A percentile compares a stretch with the other conserved stretches of the same genome.
Evolutionary conservation across 2,888 invertebrate genomes (phyloP).

Genomic region (Phragmatobia fuliginosa): DNA sequence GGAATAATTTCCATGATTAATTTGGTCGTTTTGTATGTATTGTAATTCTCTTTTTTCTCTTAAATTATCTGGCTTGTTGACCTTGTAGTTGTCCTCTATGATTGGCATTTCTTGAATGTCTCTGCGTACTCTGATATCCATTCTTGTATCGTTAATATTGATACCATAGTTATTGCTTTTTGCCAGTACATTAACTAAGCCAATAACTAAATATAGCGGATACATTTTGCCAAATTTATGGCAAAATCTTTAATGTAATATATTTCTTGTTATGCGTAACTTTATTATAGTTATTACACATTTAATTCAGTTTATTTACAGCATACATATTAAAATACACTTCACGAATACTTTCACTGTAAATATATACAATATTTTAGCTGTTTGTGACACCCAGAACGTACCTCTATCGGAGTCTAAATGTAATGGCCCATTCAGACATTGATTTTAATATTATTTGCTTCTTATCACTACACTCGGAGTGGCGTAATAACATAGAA

Average conservation of each 20-base stretch:
- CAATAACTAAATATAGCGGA: slow-evolving; percentile 29
- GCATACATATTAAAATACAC: neutral
- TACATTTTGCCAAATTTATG: slow-evolving; percentile 23
- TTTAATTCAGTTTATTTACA: neutral
- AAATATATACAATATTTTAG: too few relatives aligned
- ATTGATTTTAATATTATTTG: neutral
- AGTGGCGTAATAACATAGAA: neutral
- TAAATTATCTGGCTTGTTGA: slow-evolving; percentile 2
- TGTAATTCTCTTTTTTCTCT: slow-evolving; percentile 22
- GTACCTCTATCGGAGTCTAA: neutral
- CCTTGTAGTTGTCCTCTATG: neutral
- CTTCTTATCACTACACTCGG: neutral
- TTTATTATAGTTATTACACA: neutral
- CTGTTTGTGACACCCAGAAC: too few relatives aligned
- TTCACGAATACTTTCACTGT: neutral
- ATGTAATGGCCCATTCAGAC: neutral
- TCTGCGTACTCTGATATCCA: slow-evolving; percentile 54
- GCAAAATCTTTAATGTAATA: neutral
- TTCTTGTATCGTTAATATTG: slow-evolving; percentile 34
- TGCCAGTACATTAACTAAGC: slow-evolving; percentile 52
- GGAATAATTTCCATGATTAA: neutral
- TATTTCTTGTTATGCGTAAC: neutral
- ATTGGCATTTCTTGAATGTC: slow-evolving; percentile 8
- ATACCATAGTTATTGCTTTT: slow-evolving; percentile 58
- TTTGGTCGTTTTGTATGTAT: neutral